Evolutionary conservation across 2,888 invertebrate species (phyloP).

Genomic region (Thecocarcelia acutangulata): DNA sequence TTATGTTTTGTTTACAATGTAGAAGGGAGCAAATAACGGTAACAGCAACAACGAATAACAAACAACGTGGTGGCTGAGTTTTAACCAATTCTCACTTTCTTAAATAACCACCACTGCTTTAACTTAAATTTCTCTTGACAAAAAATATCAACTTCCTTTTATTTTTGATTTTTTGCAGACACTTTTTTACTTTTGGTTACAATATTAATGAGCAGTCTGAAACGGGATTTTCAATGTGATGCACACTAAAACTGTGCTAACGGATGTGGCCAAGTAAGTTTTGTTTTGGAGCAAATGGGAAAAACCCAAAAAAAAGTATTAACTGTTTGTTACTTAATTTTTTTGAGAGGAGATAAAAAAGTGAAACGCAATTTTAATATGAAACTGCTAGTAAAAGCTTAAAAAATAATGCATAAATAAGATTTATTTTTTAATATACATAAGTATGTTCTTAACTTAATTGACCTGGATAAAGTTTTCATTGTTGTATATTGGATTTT

Average conservation of each 20-base stretch:
- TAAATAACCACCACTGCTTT: conserved; percentile 44
- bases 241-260: conserved; percentile 63
- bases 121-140: conserved; percentile 52
- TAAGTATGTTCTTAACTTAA: conserved; percentile 31
- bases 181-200: conserved; percentile 48
- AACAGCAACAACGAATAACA: conserved; percentile 22
- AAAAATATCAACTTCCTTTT: conserved; percentile 59
- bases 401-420: not conserved
- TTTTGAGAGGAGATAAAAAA: conserved; percentile 15
- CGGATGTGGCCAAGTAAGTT: conserved; percentile 62
- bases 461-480: conserved; percentile 62
- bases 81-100: conserved; percentile 45
- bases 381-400: not conserved
- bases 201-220: conserved; percentile 61
- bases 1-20: conserved; percentile 54
- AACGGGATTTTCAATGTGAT: conserved; percentile 64
- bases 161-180: conserved; percentile 38
- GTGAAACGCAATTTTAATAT: conserved; percentile 11
- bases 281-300: conserved; percentile 41
- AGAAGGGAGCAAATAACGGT: conserved; percentile 35
- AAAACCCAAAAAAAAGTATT: conserved; percentile 3
- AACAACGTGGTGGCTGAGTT: conserved; percentile 34
- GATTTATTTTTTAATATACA: not conserved
- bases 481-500: conserved; percentile 21
- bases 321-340: conserved; percentile 33